Base-by-base conservation (phyloP, 1,140 invertebrate genomes). In the Drosophila melanica region DNA sequence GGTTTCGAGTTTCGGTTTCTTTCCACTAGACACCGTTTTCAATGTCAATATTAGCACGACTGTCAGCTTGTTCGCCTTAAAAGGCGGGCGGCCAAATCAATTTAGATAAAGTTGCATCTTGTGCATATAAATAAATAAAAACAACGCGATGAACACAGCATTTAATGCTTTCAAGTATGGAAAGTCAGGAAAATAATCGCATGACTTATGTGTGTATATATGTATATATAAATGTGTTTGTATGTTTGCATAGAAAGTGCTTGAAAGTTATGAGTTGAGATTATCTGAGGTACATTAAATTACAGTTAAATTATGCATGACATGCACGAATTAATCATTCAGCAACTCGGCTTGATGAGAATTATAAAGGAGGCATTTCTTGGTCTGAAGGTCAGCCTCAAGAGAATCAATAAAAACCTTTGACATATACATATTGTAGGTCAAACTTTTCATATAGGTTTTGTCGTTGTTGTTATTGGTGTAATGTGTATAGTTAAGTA, bases 41-140 rank as follows among this genome's bases (percentile, higher is more conserved):
- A 86, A 87, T 86, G 79, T 79, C 81, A 86, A 87, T 86, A 81
- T 86, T 87, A 76, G 81, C 82, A 86, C 79, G 75, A 65, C 33
- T 77, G 59, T 16, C 12, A 45, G 51, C 33, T 16, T 0, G 51
- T 54, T 55, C 20, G 3, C 53, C 53, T 55, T 41, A 27, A n/a
- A 41, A 55, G 65, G 33, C 47, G 37, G 45, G 37, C 47, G 20
- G 18, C 44, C 42, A 50, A 39, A 30, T 67, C 37, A 64, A 66
- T 65, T 53, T 42, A 50, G 50, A 48, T 54, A 47, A 50, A 67
- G 58, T 70, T 70, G 59, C 48, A 65, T 64, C 55, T 50, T 48
- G 23, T 42, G 27, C 53, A 54, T 45, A 45, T 20, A 30, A 20
- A 59, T 35, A n/a, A 20, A 30, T 50, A 16, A 30, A 53, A 53